Percentiles rank a stretch among this genome's conserved stretches.
phyloP scores from a whole-genome alignment of 2,113 vertebrate genomes.

The Myotis lucifugus region DNA sequence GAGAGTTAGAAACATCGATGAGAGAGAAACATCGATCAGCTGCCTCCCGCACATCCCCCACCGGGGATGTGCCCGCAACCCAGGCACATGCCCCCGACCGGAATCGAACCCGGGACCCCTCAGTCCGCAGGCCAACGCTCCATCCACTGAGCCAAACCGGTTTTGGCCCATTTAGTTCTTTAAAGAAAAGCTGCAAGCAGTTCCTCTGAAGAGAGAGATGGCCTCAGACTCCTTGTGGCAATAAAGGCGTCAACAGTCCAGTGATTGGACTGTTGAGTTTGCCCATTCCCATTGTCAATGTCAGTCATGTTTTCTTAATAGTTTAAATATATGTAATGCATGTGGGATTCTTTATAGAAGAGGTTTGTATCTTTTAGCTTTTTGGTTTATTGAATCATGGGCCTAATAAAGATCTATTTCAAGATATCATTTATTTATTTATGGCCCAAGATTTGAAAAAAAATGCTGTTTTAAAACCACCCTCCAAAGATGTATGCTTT shows the following conservation, averaged over 20 bases:
- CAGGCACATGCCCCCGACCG: no score
- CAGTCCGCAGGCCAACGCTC: no score
- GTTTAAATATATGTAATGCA: background rate
- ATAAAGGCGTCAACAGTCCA: background rate
- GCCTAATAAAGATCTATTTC: background rate
- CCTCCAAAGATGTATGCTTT: background rate
- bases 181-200: slow-evolving; percentile 59
- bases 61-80: no score
- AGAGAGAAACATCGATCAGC: no score
- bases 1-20: no score
- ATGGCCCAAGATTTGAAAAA: background rate
- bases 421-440: background rate
- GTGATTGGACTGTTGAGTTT: background rate
- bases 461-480: background rate
- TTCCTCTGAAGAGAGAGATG: background rate
- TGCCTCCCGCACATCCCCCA: no score
- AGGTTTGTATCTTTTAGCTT: background rate
- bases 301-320: background rate
- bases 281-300: background rate
- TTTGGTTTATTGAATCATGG: background rate
- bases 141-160: no score
- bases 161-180: slow-evolving; percentile 43
- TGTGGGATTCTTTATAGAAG: background rate
- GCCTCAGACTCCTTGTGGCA: background rate
- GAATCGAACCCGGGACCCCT: no score